A percentile compares a stretch with the other conserved stretches of the same genome.
phyloP scores from a whole-genome alignment of 2,797 vertebrate species.

The Aulostomus chinensis region DNA sequence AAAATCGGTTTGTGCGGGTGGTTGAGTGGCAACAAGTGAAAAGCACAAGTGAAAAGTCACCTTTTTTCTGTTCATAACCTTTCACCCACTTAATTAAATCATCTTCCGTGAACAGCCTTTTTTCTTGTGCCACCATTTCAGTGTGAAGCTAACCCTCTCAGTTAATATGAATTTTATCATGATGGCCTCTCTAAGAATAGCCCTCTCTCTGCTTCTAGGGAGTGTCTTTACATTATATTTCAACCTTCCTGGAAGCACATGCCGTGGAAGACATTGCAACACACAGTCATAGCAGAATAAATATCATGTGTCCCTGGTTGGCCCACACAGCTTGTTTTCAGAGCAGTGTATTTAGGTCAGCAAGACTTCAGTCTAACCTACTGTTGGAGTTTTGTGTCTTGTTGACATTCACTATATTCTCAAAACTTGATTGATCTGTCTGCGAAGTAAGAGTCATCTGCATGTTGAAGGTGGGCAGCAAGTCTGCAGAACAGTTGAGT shows the following conservation, averaged over 20 bases:
- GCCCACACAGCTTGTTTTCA: constrained; percentile 64
- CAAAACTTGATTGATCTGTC: background rate
- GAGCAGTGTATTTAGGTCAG: constrained; percentile 60
- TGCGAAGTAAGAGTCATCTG: background rate
- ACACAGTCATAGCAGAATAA: constrained; percentile 41
- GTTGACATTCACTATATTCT: background rate
- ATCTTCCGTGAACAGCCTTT: background rate
- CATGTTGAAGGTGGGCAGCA: background rate
- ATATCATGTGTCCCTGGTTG: constrained; percentile 61
- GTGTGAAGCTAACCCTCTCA: too few species aligned
- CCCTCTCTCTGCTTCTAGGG: background rate
- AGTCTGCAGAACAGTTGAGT: constrained; percentile 1
- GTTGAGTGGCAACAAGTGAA: constrained; percentile 15
- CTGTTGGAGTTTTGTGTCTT: constrained; percentile 8
- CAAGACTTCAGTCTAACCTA: constrained; percentile 23
- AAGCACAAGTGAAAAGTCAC: constrained; percentile 4
- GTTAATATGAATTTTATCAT: too few species aligned
- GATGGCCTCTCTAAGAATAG: too few species aligned
- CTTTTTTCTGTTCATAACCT: constrained; percentile 31
- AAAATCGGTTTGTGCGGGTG: too few species aligned
- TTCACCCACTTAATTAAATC: constrained; percentile 37
- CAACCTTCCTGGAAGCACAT: constrained; percentile 22
- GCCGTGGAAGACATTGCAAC: constrained; percentile 49
- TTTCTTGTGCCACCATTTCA: background rate
- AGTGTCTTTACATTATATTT: constrained; percentile 16